Evolutionary conservation across 30 jellyfish, hydroid and myxozoan genomes (phyloP), one percentile per base, ranked within the genome.

Genomic region (Aurelia sp.): DNA sequence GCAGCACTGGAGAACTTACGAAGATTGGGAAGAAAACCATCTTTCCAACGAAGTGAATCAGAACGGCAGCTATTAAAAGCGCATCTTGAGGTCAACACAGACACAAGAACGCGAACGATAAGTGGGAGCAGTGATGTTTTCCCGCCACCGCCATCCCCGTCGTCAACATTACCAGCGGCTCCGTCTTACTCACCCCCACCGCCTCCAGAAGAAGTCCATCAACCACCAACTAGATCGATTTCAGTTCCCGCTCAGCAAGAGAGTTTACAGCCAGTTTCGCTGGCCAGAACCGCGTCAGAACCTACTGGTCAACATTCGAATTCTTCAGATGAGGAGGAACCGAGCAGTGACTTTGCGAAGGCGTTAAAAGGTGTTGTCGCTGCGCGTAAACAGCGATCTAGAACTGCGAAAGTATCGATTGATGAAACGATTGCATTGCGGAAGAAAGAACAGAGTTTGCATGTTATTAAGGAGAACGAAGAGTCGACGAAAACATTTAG

Each of bases 1-100:
- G 62, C 84, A 13, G 73, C 99, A 61, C 59, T 94, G 15, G 96
- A 94, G n/a, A 94, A 78, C 81, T 21, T 89, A 71, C 94, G 99
- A 3, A 87, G 92, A 21, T 50, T 78, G 15, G 94, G 88, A 0
- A 51, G 88, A n/a, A 92, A 71, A 52, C 90, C 90, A 23, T 68
- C 98, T 0, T 62, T 57, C 12, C 68, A 81, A 9, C 70, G 76
- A 6, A 62, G 69, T 19, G 91, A 81, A 11, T 65, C 74, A 10
- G 91, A 81, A 55, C 77, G 88, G 52, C 69, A 51, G 82, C 79
- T 70, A 13, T 27, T 35, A 82, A 71, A 52, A 52, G 81, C 79
- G 30, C 57, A 41, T 78, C 85, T 50, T 53, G 77, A 71, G 48
- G 58, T 40, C 4, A 27, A 21, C 47, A 12, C 69, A 21, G 80